phyloP scores from a whole-genome alignment of 1,140 invertebrate genomes.

The fruit fly (Drosophila melanogaster) region DNA sequence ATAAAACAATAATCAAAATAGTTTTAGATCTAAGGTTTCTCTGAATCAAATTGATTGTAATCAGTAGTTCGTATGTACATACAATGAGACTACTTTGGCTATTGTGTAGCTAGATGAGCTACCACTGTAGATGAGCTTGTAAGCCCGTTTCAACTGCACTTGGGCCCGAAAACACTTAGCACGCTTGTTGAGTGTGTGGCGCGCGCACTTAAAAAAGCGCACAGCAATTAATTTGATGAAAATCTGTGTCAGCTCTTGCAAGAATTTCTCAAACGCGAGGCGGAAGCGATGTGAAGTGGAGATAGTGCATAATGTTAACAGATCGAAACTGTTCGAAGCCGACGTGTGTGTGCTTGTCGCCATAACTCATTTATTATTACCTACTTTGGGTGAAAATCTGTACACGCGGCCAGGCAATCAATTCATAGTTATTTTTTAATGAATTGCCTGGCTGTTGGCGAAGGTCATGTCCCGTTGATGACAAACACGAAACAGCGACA shows the following conservation, averaged over 20 bases:
- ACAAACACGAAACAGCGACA: neutral
- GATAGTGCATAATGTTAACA: slow-evolving; percentile 33
- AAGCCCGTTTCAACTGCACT: slow-evolving; percentile 54
- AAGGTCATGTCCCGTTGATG: slow-evolving; percentile 46
- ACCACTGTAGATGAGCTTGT: slow-evolving; percentile 20
- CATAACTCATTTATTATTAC: slow-evolving; percentile 11
- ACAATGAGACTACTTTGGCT: neutral
- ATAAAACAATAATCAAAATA: too few relatives aligned
- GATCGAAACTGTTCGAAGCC: slow-evolving; percentile 31
- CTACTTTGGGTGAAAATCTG: slow-evolving; percentile 15
- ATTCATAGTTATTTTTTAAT: slow-evolving; percentile 67
- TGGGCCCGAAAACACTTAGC: slow-evolving; percentile 63
- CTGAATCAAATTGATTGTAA: too few relatives aligned
- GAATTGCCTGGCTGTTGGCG: slow-evolving; percentile 45
- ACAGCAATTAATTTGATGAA: slow-evolving; percentile 78
- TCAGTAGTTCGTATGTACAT: too few relatives aligned
- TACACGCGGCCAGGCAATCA: slow-evolving; percentile 14
- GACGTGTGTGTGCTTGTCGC: neutral
- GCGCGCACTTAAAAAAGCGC: slow-evolving; percentile 63
- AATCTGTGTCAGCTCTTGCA: slow-evolving; percentile 70
- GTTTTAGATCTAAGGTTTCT: too few relatives aligned
- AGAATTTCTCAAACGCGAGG: slow-evolving; percentile 36
- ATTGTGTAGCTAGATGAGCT: slow-evolving; percentile 1
- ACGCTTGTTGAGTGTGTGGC: slow-evolving; percentile 70
- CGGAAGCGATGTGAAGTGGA: slow-evolving; percentile 31